Conservation (phyloP, 2,797 vertebrate genomes). For the Vipera ursinii region DNA sequence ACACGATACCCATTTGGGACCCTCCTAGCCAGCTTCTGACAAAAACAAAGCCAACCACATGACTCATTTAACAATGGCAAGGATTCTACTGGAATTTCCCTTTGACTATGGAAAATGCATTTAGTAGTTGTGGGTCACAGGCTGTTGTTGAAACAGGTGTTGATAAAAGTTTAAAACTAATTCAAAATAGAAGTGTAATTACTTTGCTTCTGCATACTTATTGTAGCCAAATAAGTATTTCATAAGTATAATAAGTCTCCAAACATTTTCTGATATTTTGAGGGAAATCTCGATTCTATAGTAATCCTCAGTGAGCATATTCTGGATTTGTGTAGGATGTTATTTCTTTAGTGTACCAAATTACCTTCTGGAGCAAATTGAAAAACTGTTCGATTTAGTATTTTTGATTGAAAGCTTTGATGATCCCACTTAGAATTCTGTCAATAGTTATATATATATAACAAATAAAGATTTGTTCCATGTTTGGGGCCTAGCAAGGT, state of each 20-base stretch:
- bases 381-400: not conserved
- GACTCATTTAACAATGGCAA: no score
- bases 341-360: not conserved
- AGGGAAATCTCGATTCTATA: not conserved
- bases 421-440: no score
- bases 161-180: not conserved
- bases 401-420: not conserved
- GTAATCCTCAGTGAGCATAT: not conserved
- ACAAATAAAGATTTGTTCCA: no score
- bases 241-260: not conserved
- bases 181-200: not conserved
- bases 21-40: no score
- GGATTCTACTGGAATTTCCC: not conserved
- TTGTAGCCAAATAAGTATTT: not conserved
- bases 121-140: not conserved
- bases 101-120: not conserved
- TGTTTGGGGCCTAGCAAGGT: no score
- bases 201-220: not conserved
- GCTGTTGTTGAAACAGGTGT: not conserved
- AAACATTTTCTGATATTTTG: not conserved
- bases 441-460: not conserved
- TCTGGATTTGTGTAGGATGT: fast-evolving
- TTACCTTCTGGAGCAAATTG: not conserved
- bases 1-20: no score
- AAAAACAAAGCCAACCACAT: no score